Base-by-base conservation (phyloP, 2,888 invertebrate genomes). In the Ophonus ardosiacus region DNA sequence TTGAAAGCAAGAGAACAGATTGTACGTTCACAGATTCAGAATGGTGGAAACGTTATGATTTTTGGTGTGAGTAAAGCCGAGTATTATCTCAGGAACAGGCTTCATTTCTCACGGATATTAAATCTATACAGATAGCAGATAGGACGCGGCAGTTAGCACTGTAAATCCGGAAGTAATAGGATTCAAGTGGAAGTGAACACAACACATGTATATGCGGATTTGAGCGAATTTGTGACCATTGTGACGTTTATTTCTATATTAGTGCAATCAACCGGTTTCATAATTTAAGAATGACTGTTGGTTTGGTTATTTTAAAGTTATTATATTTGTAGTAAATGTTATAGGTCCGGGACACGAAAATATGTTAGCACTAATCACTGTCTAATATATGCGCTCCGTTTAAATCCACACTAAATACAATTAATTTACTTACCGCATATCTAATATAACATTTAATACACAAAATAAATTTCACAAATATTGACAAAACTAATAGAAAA, bases 31-130 rank as follows among this genome's bases (percentile, higher is more conserved):
- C 71, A 74, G 71, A 40, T 40, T 40, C 71, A 43, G 71, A 40
- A 3, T 31, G 4, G 13, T n/a, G n/a, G 71, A 74, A 43, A 74
- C 43, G 18, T 43, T 51, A 74, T 74, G 71, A 74, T 74, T 74
- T 74, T 38, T 74, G 43, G 40, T 18, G 71, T 43, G 40, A 40
- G 17, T 43, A 74, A 68, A 74, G 43, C 78, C 10, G 78, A 10
- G 56, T 17, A 78, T 78, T 57, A 57, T 78, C 78, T 78, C 24
- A 78, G 57, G 57, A 57, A 57, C 78, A 78, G 78, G 21, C 21
- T 78, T 15, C 40, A 57, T 57, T 78, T 78, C 78, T 78, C 78
- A 78, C 78, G 78, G 57, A 78, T 78, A 78, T 78, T 78, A 78
- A 78, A 78, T 57, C 71, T 78, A 57, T 78, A 78, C 24, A 43